Percentiles rank a stretch among this genome's conserved stretches.
Conservation (phyloP, 2,797 vertebrate species). For the Pseudomugil tenellus region DNA sequence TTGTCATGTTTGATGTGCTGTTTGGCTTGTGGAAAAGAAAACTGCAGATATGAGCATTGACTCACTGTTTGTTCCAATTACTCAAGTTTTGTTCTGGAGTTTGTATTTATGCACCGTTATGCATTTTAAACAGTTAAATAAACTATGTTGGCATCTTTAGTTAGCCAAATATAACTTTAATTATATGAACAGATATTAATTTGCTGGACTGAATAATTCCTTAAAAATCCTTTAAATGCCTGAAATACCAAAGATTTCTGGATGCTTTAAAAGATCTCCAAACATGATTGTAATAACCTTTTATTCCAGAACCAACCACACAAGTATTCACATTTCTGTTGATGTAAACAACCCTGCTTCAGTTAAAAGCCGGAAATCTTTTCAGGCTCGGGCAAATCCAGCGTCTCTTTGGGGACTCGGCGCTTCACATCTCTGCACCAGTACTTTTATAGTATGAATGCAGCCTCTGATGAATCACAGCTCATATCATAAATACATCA, state of each 20-base stretch:
- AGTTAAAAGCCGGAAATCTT: slow-evolving; percentile 16
- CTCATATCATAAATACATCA: background rate
- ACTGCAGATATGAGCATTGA: no score
- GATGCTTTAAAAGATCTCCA: background rate
- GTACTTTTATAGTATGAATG: background rate
- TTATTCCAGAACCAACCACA: slow-evolving; percentile 60
- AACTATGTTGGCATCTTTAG: no score
- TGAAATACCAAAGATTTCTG: background rate
- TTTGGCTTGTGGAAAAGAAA: no score
- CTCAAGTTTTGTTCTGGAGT: background rate
- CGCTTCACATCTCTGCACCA: slow-evolving; percentile 1
- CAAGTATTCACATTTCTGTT: slow-evolving; percentile 41
- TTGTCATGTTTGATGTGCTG: background rate
- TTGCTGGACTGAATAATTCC: no score
- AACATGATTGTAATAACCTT: slow-evolving; percentile 26
- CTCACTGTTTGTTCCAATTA: background rate
- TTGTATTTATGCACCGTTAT: background rate
- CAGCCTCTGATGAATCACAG: background rate
- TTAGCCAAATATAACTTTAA: no score
- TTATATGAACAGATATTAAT: no score
- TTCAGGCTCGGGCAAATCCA: slow-evolving; percentile 62
- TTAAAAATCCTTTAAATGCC: background rate
- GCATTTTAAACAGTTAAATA: no score
- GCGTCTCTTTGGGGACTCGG: slow-evolving; percentile 17
- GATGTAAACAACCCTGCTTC: slow-evolving; percentile 25